Evolutionary conservation across 35 echinoderm and acorn worm genomes (phyloP), one percentile per base, ranked within the genome.

Genomic region (Hemicentrotus pulcherrimus): DNA sequence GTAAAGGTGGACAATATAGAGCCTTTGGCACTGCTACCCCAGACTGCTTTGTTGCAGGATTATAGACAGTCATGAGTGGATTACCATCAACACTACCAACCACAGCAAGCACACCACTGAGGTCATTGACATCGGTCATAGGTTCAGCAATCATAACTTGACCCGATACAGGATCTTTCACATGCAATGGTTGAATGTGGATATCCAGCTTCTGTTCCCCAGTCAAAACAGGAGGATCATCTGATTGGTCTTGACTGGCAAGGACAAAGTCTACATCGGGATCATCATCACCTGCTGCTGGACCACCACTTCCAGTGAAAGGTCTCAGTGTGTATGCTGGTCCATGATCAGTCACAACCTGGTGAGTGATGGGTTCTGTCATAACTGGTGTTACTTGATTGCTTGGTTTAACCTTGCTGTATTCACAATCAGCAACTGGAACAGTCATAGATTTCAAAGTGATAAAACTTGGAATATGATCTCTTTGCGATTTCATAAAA

Each of bases 241-340:
- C 30, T 19, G 48, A 58, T 50, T 47, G 32, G 13, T 14, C 46
- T 58, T 93, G 91, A 31, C 48, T 93, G 16, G 91, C 46, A 31
- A 93, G 48, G 45, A 93, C 30, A 48, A 48, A 93, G 22, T 93
- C 91, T 48, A 58, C 48, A 31, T 93, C 91, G n/a, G 91, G 91
- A 58, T 93, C 91, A 93, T 58, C 48, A 47, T 93, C 48, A 31
- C 91, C 91, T 28, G 91, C 47, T 28, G 30, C 14, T 50, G 46
- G 18, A 10, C 91, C 47, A 7, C 88, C 31, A 41, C 12, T 6
- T 3, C 28, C 46, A 31, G 3, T 2, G 4, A 31, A 28, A 55
- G 91, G 91, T 31, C 46, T 93, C 11, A 93, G 91, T 8, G 91
- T 93, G 31, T 93, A 93, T 58, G 91, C 91, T 50, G 91, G 91